Percentiles rank a stretch among this genome's conserved stretches.
Conservation (phyloP, 2,797 vertebrate genomes). For the Microhierax caerulescens region DNA sequence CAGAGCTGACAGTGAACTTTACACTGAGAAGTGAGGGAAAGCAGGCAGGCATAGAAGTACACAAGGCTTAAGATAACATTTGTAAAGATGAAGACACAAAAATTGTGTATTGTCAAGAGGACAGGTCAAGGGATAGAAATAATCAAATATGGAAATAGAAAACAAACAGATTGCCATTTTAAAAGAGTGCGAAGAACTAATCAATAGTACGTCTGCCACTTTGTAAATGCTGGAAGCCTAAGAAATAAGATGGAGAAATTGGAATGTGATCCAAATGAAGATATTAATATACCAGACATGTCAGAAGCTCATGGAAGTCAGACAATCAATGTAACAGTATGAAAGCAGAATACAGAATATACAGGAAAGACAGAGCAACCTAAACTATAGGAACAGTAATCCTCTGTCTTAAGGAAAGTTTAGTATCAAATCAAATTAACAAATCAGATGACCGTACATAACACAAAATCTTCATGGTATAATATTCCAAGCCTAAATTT, state of each 20-base stretch:
- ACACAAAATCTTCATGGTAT: neutral
- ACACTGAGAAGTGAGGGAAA: neutral
- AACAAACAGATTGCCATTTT: neutral
- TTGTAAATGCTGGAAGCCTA: neutral
- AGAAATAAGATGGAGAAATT: neutral
- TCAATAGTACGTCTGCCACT: neutral
- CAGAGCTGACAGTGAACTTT: neutral
- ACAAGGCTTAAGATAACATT: neutral
- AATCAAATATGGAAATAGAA: neutral
- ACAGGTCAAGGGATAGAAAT: neutral
- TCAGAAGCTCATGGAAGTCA: neutral
- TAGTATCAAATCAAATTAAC: neutral
- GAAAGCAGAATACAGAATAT: neutral
- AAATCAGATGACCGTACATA: neutral
- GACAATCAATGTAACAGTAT: neutral
- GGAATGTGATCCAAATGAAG: slow-evolving; percentile 11
- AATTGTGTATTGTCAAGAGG: neutral
- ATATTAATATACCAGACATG: neutral
- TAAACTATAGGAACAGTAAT: neutral
- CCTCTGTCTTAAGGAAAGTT: neutral
- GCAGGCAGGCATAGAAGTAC: neutral
- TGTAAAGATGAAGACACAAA: neutral
- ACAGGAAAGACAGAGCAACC: neutral
- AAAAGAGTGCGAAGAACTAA: neutral
- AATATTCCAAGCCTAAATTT: neutral